phyloP scores from a whole-genome alignment of 2,113 vertebrate genomes.

The Ia io region DNA sequence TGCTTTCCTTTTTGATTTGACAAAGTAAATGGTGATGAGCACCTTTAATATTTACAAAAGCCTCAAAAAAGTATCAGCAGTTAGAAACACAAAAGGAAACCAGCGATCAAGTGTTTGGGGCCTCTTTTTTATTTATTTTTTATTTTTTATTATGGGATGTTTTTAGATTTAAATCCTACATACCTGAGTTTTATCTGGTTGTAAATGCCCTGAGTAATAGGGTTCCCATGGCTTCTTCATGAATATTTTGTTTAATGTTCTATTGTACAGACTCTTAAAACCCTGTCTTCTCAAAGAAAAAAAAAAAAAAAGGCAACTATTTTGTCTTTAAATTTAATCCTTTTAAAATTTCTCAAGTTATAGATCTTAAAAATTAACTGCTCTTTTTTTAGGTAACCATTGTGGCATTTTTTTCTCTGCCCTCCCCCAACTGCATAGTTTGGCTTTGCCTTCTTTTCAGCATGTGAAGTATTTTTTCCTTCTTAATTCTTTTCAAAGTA shows the following conservation, averaged over 20 bases:
- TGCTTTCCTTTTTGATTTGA: neutral
- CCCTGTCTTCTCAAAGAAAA: neutral
- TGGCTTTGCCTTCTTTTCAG: slow-evolving; percentile 24
- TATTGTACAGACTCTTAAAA: slow-evolving; percentile 17
- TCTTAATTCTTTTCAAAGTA: slow-evolving; percentile 19
- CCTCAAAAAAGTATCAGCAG: neutral
- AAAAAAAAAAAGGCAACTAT: neutral
- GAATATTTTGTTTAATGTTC: neutral
- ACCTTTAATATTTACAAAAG: slow-evolving; percentile 37
- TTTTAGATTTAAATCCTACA: neutral
- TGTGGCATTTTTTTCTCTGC: neutral
- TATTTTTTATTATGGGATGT: neutral
- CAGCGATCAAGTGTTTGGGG: neutral
- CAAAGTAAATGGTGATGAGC: neutral
- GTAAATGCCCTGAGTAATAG: neutral
- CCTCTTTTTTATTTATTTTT: neutral
- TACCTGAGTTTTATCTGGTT: neutral
- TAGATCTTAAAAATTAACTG: slow-evolving; percentile 5
- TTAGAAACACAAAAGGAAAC: neutral
- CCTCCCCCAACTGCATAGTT: neutral
- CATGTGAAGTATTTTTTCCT: neutral
- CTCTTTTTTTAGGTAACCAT: neutral
- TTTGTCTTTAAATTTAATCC: slow-evolving; percentile 36
- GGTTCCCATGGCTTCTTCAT: neutral
- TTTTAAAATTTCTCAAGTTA: neutral